Evolutionary conservation across 2,797 vertebrate genomes (phyloP), one percentile per base, ranked within the genome.

Genomic region (Coregonus ussuriensis): DNA sequence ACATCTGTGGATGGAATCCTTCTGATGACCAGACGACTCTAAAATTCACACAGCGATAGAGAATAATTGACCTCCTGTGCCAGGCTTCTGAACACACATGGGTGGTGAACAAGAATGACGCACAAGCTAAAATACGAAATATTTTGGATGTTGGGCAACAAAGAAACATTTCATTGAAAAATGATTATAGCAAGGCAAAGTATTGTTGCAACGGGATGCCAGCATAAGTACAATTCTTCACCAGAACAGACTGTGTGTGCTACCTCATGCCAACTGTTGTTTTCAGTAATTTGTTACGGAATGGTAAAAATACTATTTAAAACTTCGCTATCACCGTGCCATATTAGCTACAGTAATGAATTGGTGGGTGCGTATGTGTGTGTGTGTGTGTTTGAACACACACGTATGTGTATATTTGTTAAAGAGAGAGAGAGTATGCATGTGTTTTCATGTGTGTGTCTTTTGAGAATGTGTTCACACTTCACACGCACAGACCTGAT

Each of bases 191-290:
- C 6, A 53, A n/a, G 15, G 1, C 16, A 62, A 31, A 35, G 56
- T 63, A 33, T 33, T 16, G 29, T 59, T 66, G 6, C 72, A 69
- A 66, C 56, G 1, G 52, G 29, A 62, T 74, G 37, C 16, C 74
- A 77, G 13, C 3, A 68, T 67, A 41, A 70, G 41, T 47, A 9
- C 9, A 1, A 68, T 79, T 74, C 79, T 85, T 71, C 81, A 81
- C 62, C 78, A 18, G 67, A 63, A 72, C 77, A 85, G 9, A n/a
- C 54, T n/a, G 7, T 59, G 0, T 81, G 77, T 82, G 79, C 56
- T 78, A 72, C 72, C 51, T 52, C 53, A 54, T 77, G 68, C 76
- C 83, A 79, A 82, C 78, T 85, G 81, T 83, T 88, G 76, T 84
- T 84, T 81, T 75, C 72, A 80, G 71, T 81, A 0, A 82, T 72